phyloP scores from a whole-genome alignment of 2,888 invertebrate genomes.

The Bombylius major region DNA sequence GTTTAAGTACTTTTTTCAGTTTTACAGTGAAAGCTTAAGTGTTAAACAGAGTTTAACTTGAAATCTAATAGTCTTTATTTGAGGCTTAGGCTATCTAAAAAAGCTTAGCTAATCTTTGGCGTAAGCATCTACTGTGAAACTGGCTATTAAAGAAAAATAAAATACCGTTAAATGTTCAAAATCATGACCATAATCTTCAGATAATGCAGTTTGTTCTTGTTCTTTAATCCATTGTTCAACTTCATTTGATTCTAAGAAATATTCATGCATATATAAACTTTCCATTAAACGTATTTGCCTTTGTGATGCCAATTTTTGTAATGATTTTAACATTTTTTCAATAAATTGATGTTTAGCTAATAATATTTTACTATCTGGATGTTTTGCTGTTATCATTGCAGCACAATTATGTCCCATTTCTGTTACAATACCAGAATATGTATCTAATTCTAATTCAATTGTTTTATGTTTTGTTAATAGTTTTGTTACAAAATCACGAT shows the following conservation, averaged over 20 bases:
- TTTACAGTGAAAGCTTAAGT: too few species aligned
- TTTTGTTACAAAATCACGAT: conserved; percentile 83
- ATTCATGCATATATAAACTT: conserved; percentile 81
- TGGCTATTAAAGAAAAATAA: background rate
- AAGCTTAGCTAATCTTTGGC: too few species aligned
- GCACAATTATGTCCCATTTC: conserved; percentile 86
- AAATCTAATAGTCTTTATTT: too few species aligned
- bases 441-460: conserved; percentile 78
- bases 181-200: conserved; percentile 90
- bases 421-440: conserved; percentile 79
- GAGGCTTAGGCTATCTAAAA: too few species aligned
- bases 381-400: conserved; percentile 64
- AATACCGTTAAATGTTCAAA: conserved; percentile 73
- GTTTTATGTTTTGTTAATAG: conserved; percentile 92
- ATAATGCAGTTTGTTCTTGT: conserved; percentile 75
- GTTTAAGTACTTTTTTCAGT: too few species aligned
- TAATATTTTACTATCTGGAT: conserved; percentile 74
- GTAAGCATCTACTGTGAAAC: too few species aligned
- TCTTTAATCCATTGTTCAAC: conserved; percentile 87
- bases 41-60: too few species aligned
- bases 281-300: conserved; percentile 81
- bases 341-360: conserved; percentile 61
- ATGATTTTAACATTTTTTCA: conserved; percentile 61
- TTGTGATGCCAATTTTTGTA: conserved; percentile 67
- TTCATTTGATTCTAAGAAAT: conserved; percentile 79